phyloP scores from a whole-genome alignment of 2,113 vertebrate genomes.

The Neopipo cinnamomea region DNA sequence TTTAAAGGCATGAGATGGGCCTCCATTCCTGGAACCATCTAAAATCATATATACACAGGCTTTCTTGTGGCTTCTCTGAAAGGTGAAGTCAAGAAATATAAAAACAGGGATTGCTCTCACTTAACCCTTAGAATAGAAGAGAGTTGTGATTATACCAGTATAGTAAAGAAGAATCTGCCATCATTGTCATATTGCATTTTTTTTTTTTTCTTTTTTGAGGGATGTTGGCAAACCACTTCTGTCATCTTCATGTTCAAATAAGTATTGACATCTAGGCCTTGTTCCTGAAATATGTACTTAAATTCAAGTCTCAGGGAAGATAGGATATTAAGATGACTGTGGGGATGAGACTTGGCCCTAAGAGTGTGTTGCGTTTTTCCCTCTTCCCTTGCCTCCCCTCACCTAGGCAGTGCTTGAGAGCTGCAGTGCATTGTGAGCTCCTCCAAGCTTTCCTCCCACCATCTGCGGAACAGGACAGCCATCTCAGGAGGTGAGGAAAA shows the following conservation, averaged over 20 bases:
- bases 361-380: not conserved
- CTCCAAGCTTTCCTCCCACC: not conserved
- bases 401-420: not conserved
- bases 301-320: not conserved
- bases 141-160: not conserved
- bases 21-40: not conserved
- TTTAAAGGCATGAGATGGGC: not conserved
- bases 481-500: not conserved
- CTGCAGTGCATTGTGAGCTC: accelerated
- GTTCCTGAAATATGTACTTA: not conserved
- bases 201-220: not conserved
- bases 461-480: not conserved
- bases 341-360: not conserved
- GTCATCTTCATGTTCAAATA: not conserved
- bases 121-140: not conserved
- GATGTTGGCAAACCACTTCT: not conserved
- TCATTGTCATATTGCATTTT: not conserved
- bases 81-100: not conserved
- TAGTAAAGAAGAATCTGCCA: not conserved
- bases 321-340: not conserved
- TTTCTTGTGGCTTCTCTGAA: not conserved
- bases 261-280: not conserved
- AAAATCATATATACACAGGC: not conserved
- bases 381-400: not conserved
- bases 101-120: not conserved